These are phyloP conservation scores for Melanocharis versteri DNA, from an alignment of 2,113 vertebrate genomes.

Conservation along the genomic window DNA sequence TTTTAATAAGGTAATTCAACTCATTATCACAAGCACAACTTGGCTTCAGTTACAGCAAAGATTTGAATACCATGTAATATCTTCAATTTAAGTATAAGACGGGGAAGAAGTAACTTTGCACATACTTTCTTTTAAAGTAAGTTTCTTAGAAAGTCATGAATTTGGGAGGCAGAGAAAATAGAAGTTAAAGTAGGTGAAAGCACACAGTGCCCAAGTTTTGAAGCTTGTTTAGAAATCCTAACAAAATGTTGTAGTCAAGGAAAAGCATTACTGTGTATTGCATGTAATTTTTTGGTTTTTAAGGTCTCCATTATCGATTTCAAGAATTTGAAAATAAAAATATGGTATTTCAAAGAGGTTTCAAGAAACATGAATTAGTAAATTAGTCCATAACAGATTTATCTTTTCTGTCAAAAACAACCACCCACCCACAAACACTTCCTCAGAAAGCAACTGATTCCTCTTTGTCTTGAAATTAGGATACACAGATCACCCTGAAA, in stretches of 20 bases:
- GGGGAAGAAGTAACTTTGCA: neutral
- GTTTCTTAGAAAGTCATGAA: neutral
- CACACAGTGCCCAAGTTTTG: neutral
- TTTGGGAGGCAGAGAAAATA: neutral
- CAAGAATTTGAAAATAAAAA: neutral
- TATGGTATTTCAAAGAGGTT: fast-evolving
- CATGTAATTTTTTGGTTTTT: neutral
- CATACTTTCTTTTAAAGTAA: neutral
- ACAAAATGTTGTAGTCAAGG: neutral
- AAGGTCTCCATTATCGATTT: neutral
- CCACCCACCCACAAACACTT: fast-evolving
- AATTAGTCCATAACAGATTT: neutral
- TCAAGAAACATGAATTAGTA: neutral
- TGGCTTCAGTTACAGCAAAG: neutral
- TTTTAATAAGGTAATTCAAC: neutral
- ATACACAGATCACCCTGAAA: neutral
- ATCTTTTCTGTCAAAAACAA: neutral
- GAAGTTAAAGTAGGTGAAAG: neutral
- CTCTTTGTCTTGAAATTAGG: neutral
- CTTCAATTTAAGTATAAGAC: neutral
- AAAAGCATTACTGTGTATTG: neutral
- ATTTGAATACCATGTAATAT: neutral
- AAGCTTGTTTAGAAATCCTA: neutral
- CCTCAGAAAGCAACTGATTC: neutral
- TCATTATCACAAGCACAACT: neutral